These are phyloP conservation scores for Dicycla oo DNA, from an alignment of 2,888 invertebrate species.

Conservation along the genomic window DNA sequence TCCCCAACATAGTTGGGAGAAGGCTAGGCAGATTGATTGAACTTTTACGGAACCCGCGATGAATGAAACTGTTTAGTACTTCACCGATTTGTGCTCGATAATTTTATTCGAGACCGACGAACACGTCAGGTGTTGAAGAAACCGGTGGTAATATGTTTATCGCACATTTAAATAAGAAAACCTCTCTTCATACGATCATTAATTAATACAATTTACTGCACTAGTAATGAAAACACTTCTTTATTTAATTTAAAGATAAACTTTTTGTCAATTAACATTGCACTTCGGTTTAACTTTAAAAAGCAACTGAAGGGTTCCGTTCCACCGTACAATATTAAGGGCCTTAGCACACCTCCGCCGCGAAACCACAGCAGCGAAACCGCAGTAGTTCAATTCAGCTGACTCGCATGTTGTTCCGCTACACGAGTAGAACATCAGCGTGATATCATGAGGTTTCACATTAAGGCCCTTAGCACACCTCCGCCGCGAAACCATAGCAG, in stretches of 20 bases:
- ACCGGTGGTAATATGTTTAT: slow-evolving; percentile 2
- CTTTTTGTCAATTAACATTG: slow-evolving; percentile 20
- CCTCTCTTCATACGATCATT: slow-evolving; percentile 1
- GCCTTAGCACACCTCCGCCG: too few species aligned
- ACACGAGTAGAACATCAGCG: too few species aligned
- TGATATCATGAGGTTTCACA: too few species aligned
- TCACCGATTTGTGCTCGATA: neutral
- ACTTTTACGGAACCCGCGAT: neutral
- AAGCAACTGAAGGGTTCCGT: too few species aligned
- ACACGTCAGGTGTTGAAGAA: neutral
- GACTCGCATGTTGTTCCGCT: too few species aligned
- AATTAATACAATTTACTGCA: slow-evolving; percentile 39
- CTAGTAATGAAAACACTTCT: slow-evolving; percentile 13
- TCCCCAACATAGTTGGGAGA: too few species aligned
- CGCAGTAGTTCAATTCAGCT: too few species aligned
- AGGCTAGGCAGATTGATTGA: too few species aligned
- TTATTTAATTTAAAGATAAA: slow-evolving; percentile 37
- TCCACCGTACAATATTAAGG: too few species aligned
- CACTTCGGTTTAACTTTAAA: slow-evolving; percentile 1
- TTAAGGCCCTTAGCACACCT: too few species aligned
- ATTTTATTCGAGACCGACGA: neutral
- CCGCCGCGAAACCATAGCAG: too few species aligned
- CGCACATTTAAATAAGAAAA: slow-evolving; percentile 5
- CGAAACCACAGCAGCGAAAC: too few species aligned
- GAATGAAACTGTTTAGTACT: neutral